Evolutionary conservation across 2,888 invertebrate species (phyloP), one percentile per base, ranked within the genome.

Genomic region (Sycophila texana): DNA sequence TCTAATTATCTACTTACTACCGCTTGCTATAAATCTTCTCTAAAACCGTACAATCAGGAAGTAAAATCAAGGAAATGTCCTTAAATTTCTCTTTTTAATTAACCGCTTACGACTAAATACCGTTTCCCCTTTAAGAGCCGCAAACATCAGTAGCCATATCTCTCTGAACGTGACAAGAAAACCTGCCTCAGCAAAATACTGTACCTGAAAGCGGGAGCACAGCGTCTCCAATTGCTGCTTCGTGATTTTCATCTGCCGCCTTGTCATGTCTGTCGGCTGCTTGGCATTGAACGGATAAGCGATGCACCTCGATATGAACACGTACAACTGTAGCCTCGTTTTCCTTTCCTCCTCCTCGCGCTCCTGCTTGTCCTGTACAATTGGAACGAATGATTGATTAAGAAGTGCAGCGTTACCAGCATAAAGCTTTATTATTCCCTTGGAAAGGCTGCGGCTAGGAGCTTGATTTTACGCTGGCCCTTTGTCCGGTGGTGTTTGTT

Each of bases 251-350:
- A 96, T 95, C 90, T 98, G 98, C 82, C 99, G 92, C 87, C 96
- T 93, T 2, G 98, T 98, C 98, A 99, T 98, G 90, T 99, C 99
- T 10, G 98, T 98, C 0, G 98, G 98, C 90, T 99, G 99, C 91
- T 99, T 99, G 14, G 99, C 98, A 92, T 99, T 99, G 92, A 99
- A 99, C 10, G 99, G 99, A 92, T 99, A 99, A 10, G 99, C 98
- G 88, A 99, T 95, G 91, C 99, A 98, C 89, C 99, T 93, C 83
- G 99, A 98, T 84, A 99, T 97, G 91, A 99, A 99, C 83, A 99
- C 99, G 91, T 99, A 99, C 58, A 99, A 92, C 90, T 99, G 99
- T 79, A 99, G 94, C 81, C 97, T 94, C 81, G 95, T 94, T 90
- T 99, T 99, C 83, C 98, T 94, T 87, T 99, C 98, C 89, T 99